Conservation (phyloP, 2,888 invertebrate genomes). For the Lymantria dispar region DNA sequence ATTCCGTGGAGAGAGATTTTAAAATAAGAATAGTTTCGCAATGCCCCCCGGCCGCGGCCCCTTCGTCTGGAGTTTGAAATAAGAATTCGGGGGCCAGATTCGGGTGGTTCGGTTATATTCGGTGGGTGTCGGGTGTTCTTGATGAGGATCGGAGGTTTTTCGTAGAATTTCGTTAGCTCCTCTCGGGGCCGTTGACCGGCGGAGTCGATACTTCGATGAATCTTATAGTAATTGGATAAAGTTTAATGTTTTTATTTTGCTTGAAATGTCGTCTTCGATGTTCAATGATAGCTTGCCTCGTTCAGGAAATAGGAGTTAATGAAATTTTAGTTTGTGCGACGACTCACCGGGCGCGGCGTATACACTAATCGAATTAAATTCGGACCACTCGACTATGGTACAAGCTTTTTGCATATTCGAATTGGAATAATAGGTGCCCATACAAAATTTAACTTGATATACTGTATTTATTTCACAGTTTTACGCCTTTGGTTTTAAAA, state of each 20-base stretch:
- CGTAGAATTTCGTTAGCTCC: slow-evolving; percentile 77
- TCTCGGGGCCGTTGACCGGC: slow-evolving; percentile 67
- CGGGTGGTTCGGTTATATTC: slow-evolving; percentile 70
- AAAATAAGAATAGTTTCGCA: slow-evolving; percentile 82
- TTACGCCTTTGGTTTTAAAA: no score
- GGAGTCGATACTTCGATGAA: slow-evolving; percentile 73
- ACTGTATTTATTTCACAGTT: no score
- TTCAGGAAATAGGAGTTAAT: slow-evolving; percentile 44
- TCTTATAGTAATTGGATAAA: slow-evolving; percentile 71
- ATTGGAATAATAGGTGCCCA: no score
- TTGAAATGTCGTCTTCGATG: slow-evolving; percentile 18
- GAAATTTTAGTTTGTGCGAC: slow-evolving; percentile 41
- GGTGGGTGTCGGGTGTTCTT: slow-evolving; percentile 73
- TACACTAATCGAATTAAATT: slow-evolving; percentile 24
- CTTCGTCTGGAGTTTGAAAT: slow-evolving; percentile 79
- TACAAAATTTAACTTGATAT: no score
- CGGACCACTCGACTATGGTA: slow-evolving; percentile 10
- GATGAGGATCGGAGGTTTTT: slow-evolving; percentile 79
- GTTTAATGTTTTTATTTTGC: slow-evolving; percentile 39
- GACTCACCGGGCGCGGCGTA: slow-evolving; percentile 15
- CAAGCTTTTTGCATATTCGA: not conserved
- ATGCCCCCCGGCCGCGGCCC: slow-evolving; percentile 59
- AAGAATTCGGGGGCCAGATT: slow-evolving; percentile 79
- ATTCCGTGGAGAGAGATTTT: slow-evolving; percentile 81
- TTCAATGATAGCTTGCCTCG: slow-evolving; percentile 26